These are phyloP conservation scores for Hypanus sabinus DNA, from an alignment of 2,113 vertebrate genomes.

Conservation along the genomic window DNA sequence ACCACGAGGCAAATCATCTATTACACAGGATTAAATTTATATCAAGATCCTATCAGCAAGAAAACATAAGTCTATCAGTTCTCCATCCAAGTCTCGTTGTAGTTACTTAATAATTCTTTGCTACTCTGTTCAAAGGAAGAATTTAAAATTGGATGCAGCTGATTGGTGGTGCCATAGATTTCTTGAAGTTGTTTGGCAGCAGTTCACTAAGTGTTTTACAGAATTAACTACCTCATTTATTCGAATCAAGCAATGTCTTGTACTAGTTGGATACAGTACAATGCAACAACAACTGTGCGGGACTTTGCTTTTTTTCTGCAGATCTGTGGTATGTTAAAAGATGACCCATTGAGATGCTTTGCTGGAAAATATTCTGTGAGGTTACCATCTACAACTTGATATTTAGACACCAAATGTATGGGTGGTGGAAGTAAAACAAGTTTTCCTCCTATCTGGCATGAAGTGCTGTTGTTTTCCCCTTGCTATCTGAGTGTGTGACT, in stretches of 20 bases:
- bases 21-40: neutral
- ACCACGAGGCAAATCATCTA: neutral
- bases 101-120: neutral
- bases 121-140: neutral
- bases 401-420: slow-evolving; percentile 40
- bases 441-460: neutral
- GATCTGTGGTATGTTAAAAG: slow-evolving; percentile 34
- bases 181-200: neutral
- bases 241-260: neutral
- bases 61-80: neutral
- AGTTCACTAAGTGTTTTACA: neutral
- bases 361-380: slow-evolving; percentile 39
- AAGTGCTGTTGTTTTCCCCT: slow-evolving; percentile 43
- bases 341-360: slow-evolving; percentile 38
- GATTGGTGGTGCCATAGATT: neutral
- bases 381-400: slow-evolving; percentile 1
- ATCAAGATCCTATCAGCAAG: neutral
- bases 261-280: neutral
- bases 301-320: neutral
- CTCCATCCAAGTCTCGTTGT: neutral
- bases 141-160: slow-evolving; percentile 1
- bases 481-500: slow-evolving; percentile 49
- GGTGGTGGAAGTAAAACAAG: slow-evolving; percentile 52
- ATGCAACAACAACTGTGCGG: neutral
- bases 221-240: neutral